Percentiles rank a stretch among this genome's conserved stretches.
Conservation (phyloP, 2,113 vertebrate genomes). For the Campylomormyrus numenius region DNA sequence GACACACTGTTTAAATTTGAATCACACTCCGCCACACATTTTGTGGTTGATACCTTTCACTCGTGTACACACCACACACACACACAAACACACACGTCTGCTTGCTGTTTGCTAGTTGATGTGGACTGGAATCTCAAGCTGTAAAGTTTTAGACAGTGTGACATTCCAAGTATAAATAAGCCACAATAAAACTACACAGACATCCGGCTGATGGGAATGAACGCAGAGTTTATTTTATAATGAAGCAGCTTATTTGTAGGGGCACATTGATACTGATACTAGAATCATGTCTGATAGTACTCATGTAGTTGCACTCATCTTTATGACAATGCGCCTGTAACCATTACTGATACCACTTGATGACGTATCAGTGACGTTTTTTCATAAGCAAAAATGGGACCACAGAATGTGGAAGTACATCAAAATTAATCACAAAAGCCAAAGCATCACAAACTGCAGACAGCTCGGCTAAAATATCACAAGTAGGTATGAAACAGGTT, state of each 20-base stretch:
- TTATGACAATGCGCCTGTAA: background rate
- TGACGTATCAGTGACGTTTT: background rate
- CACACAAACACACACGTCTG: background rate
- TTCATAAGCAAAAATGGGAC: background rate
- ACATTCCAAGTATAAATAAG: slow-evolving; percentile 23
- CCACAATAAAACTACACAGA: slow-evolving; percentile 28
- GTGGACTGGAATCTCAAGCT: slow-evolving; percentile 13
- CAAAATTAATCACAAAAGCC: background rate
- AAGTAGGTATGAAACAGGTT: background rate
- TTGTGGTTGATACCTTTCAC: background rate
- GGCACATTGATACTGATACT: background rate
- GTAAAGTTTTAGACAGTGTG: slow-evolving; percentile 19
- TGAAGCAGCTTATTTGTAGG: slow-evolving; percentile 11
- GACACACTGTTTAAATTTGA: background rate
- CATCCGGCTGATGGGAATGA: slow-evolving; percentile 31
- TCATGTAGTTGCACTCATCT: background rate
- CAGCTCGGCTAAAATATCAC: background rate
- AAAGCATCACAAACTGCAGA: background rate
- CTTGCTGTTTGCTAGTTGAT: background rate
- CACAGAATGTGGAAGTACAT: background rate
- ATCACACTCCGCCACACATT: background rate
- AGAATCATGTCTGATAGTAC: background rate
- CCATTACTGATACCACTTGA: background rate
- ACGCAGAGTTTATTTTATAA: slow-evolving; percentile 35
- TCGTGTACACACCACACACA: slow-evolving; percentile 2